Percentiles rank a stretch among this genome's conserved stretches.
Conservation (phyloP, 2,797 vertebrate genomes). For the Basileuterus tristriatus region DNA sequence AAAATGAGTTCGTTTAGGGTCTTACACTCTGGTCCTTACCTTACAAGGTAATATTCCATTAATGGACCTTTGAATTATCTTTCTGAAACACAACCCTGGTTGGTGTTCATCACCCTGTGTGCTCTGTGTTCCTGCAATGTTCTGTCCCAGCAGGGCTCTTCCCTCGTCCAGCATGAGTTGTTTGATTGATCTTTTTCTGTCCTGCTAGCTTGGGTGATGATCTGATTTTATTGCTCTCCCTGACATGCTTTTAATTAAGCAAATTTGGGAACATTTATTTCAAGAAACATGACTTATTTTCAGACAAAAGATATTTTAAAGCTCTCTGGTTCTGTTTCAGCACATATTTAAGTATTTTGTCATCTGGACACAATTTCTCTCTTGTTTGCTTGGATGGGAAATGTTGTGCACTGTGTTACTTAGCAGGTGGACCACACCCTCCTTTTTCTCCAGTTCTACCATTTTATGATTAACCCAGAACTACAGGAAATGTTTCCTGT, state of each 20-base stretch:
- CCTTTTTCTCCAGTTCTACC: slow-evolving; percentile 16
- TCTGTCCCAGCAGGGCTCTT: not conserved
- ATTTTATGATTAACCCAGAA: slow-evolving; percentile 50
- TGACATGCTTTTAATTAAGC: not conserved
- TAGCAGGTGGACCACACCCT: slow-evolving; percentile 14
- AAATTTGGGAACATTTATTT: not conserved
- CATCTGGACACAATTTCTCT: not conserved
- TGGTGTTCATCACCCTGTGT: not conserved
- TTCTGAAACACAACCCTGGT: not conserved
- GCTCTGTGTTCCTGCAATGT: not conserved
- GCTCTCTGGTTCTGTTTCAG: not conserved
- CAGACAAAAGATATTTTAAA: not conserved
- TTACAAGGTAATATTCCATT: not conserved
- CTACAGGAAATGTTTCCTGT: slow-evolving; percentile 57
- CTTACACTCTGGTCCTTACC: not conserved
- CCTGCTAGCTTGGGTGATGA: not conserved
- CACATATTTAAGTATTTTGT: not conserved
- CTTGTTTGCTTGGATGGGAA: not conserved
- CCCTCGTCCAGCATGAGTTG: not conserved
- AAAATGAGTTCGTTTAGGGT: not conserved
- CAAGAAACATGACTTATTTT: not conserved
- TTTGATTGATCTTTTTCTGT: not conserved
- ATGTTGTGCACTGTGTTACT: not conserved
- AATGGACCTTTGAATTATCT: not conserved
- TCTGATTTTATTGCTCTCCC: not conserved